phyloP scores from a whole-genome alignment of 2,888 invertebrate genomes.

The Glyphotaelius pellucidus region DNA sequence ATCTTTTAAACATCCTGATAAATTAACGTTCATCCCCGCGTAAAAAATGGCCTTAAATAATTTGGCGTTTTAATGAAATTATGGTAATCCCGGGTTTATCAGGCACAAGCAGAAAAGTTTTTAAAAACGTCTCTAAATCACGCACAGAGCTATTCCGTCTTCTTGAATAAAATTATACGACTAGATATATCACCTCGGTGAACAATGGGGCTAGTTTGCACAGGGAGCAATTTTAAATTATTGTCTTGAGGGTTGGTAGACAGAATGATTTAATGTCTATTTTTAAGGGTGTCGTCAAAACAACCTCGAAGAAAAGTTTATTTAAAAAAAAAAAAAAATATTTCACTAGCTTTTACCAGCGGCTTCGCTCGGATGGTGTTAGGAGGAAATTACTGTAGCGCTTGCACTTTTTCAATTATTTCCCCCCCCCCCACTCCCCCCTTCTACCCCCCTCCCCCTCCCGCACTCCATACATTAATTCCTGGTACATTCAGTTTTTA shows the following conservation, averaged over 20 bases:
- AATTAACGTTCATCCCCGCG: conserved; percentile 15
- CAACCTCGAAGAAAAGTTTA: too few species aligned
- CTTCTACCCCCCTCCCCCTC: too few species aligned
- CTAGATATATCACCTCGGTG: neutral
- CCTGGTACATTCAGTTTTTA: too few species aligned
- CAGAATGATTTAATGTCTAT: neutral
- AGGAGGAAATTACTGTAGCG: too few species aligned
- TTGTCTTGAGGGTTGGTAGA: neutral
- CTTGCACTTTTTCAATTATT: too few species aligned
- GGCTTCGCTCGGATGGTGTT: too few species aligned
- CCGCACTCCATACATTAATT: too few species aligned
- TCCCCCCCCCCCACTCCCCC: too few species aligned
- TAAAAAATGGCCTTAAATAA: conserved; percentile 29
- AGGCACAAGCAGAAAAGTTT: conserved; percentile 3
- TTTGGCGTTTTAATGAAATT: conserved; percentile 29
- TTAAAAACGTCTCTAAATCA: neutral
- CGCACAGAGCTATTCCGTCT: neutral
- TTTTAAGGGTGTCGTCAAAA: neutral
- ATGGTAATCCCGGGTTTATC: conserved; percentile 22
- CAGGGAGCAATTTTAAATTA: neutral
- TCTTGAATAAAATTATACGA: neutral
- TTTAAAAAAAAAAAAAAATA: too few species aligned
- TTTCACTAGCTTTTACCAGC: too few species aligned
- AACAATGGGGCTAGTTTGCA: neutral
- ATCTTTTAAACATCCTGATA: conserved; percentile 29